Percentiles rank a stretch among this genome's conserved stretches.
These are phyloP conservation scores for Dallia pectoralis DNA, from an alignment of 2,797 vertebrate genomes.

Conservation along the genomic window DNA sequence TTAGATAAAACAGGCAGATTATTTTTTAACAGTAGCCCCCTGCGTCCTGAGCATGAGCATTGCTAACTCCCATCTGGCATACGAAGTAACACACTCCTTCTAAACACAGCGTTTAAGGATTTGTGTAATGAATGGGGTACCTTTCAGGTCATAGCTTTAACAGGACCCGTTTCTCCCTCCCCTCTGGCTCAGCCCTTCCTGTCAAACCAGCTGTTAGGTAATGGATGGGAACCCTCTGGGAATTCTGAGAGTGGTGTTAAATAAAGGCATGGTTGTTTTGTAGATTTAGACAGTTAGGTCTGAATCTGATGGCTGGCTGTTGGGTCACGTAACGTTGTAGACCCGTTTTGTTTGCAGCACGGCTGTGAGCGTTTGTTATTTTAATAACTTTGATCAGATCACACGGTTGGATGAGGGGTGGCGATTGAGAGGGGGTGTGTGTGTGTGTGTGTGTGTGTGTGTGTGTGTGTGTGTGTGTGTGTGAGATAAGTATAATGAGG, in stretches of 20 bases:
- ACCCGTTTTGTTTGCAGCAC: constrained; percentile 40
- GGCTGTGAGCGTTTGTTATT: constrained; percentile 57
- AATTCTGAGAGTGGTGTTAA: background rate
- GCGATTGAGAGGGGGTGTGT: constrained; percentile 19
- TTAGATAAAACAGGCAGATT: constrained; percentile 22
- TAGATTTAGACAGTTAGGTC: background rate
- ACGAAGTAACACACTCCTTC: too few relatives aligned
- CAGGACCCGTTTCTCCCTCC: background rate
- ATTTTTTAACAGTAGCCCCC: background rate
- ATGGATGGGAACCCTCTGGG: background rate
- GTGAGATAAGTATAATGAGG: constrained; percentile 33
- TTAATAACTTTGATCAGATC: too few relatives aligned
- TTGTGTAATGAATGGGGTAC: too few relatives aligned
- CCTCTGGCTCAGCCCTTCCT: background rate
- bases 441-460: background rate
- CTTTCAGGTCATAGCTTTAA: background rate
- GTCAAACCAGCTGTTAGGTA: background rate
- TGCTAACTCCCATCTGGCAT: background rate
- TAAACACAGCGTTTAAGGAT: too few relatives aligned
- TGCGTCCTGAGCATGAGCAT: background rate
- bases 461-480: constrained; percentile 23
- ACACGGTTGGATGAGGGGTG: background rate
- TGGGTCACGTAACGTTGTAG: too few relatives aligned
- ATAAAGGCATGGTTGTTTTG: background rate
- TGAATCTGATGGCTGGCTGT: background rate